phyloP scores from a whole-genome alignment of 2,888 invertebrate species.

The Cyrtodaria siliqua region DNA sequence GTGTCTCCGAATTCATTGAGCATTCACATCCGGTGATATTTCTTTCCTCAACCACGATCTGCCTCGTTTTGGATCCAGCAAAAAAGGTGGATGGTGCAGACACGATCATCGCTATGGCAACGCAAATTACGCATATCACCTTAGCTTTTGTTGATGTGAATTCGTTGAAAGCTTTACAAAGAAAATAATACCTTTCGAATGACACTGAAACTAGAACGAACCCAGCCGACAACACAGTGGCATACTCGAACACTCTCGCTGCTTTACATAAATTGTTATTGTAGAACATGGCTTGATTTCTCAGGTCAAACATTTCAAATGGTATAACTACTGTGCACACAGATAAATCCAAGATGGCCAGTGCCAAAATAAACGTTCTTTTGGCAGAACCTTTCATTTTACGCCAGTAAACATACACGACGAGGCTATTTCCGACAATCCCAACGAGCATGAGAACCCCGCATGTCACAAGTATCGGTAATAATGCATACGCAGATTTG shows the following conservation, averaged over 20 bases:
- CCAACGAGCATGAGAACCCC: slow-evolving; percentile 66
- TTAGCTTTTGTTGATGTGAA: slow-evolving; percentile 63
- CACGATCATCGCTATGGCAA: slow-evolving; percentile 35
- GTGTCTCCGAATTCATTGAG: slow-evolving; percentile 46
- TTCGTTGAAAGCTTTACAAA: slow-evolving; percentile 60
- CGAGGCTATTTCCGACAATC: slow-evolving; percentile 62
- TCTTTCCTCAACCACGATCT: slow-evolving; percentile 5
- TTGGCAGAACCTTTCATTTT: slow-evolving; percentile 61
- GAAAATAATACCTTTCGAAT: slow-evolving; percentile 68
- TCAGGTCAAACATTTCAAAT: slow-evolving; percentile 69
- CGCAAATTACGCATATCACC: slow-evolving; percentile 55
- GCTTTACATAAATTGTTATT: slow-evolving; percentile 55
- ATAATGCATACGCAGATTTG: slow-evolving; percentile 41
- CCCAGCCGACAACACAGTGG: slow-evolving; percentile 62
- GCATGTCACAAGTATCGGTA: slow-evolving; percentile 60
- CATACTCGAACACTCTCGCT: slow-evolving; percentile 61
- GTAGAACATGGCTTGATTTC: slow-evolving; percentile 59
- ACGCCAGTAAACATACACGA: slow-evolving; percentile 64
- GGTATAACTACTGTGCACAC: slow-evolving; percentile 66
- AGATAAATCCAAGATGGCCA: slow-evolving; percentile 65
- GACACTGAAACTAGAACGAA: slow-evolving; percentile 69
- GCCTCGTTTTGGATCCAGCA: slow-evolving; percentile 53
- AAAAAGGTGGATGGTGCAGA: slow-evolving; percentile 57
- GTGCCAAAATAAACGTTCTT: slow-evolving; percentile 62
- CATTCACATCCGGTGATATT: slow-evolving; percentile 64